Conservation (phyloP, 2,888 invertebrate genomes). For the Zygothrica quintamaculata region DNA sequence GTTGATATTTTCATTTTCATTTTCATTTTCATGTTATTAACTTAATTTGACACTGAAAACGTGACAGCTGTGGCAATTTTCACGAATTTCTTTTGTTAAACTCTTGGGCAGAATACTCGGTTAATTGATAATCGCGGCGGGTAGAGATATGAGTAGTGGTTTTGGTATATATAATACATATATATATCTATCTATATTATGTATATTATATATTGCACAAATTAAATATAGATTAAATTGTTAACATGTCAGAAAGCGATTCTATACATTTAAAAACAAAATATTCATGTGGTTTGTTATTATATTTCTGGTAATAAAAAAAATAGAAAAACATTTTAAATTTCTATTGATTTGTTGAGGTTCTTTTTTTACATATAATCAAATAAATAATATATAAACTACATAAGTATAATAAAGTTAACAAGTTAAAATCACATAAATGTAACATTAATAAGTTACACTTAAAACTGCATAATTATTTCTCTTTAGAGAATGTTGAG, state of each 20-base stretch:
- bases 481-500: no score
- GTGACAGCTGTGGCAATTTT: conserved; percentile 56
- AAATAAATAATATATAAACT: no score
- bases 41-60: conserved; percentile 69
- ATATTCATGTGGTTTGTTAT: conserved; percentile 11
- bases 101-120: conserved; percentile 21
- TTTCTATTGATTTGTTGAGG: background rate
- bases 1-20: conserved; percentile 39
- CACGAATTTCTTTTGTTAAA: conserved; percentile 6
- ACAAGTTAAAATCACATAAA: no score
- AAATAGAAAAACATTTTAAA: background rate
- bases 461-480: no score
- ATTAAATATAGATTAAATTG: conserved; percentile 63
- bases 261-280: conserved; percentile 30
- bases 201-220: conserved; percentile 26
- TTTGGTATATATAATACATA: no score
- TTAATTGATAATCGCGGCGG: conserved; percentile 33
- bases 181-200: no score
- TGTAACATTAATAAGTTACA: no score
- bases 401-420: no score
- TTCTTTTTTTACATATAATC: background rate
- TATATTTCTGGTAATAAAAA: background rate
- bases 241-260: conserved; percentile 53
- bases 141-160: background rate
- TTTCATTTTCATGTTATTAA: conserved; percentile 53